These are phyloP conservation scores for Trachurus trachurus DNA, from an alignment of 2,797 vertebrate species.

Conservation along the genomic window DNA sequence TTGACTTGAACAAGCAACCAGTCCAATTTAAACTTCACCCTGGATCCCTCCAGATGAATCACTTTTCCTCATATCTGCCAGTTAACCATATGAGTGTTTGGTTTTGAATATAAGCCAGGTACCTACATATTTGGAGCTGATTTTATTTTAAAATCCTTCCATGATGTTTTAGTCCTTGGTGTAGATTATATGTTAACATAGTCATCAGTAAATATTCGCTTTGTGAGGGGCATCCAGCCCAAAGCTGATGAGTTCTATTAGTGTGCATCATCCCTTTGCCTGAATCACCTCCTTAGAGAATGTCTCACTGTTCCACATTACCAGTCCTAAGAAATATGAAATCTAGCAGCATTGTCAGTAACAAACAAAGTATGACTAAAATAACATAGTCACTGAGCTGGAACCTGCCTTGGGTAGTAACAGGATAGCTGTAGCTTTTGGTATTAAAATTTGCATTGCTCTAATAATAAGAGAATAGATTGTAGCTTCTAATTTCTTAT, in stretches of 20 bases:
- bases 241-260: constrained; percentile 42
- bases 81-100: neutral
- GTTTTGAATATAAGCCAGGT: neutral
- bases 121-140: neutral
- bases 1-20: constrained; percentile 8
- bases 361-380: constrained; percentile 39
- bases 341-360: constrained; percentile 42
- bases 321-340: constrained; percentile 37
- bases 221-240: constrained; percentile 12
- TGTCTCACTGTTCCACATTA: constrained; percentile 18
- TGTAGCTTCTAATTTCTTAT: constrained; percentile 2
- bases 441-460: neutral
- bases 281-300: constrained; percentile 33
- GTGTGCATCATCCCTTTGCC: constrained; percentile 37
- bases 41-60: neutral
- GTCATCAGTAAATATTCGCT: constrained; percentile 10
- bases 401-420: constrained; percentile 30
- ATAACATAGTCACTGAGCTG: constrained; percentile 39
- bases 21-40: neutral
- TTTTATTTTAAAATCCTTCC: constrained; percentile 14
- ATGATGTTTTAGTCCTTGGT: constrained; percentile 9
- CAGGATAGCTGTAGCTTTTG: constrained; percentile 23
- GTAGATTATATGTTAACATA: neutral
- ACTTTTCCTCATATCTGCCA: neutral
- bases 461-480: constrained; percentile 19